phyloP scores from a whole-genome alignment of 2,797 vertebrate genomes.

The Gobionotothen gibberifrons region DNA sequence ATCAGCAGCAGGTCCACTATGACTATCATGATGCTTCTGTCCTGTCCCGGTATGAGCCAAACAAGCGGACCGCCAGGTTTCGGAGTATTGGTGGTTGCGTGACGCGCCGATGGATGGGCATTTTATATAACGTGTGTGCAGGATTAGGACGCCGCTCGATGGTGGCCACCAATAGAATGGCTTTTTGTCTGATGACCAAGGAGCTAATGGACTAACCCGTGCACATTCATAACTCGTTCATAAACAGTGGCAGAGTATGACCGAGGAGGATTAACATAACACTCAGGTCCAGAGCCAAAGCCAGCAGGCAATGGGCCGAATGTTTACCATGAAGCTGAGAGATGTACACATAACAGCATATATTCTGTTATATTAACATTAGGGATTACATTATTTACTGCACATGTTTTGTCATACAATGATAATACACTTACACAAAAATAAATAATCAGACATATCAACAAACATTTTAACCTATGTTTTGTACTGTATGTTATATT shows the following conservation, averaged over 20 bases:
- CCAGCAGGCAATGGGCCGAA: not conserved
- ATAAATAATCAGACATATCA: too few relatives aligned
- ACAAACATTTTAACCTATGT: too few relatives aligned
- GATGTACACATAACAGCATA: not conserved
- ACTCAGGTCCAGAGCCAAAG: not conserved
- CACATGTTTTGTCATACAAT: too few relatives aligned
- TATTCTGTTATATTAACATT: not conserved
- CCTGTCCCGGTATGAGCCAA: not conserved
- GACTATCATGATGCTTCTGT: slow-evolving; percentile 62
- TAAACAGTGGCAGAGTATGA: slow-evolving; percentile 11
- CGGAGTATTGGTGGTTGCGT: not conserved
- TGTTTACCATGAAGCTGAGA: not conserved
- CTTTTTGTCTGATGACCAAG: slow-evolving; percentile 59
- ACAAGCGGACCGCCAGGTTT: slow-evolving; percentile 1
- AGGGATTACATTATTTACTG: not conserved
- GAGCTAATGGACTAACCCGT: slow-evolving; percentile 26
- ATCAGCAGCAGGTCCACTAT: slow-evolving; percentile 78
- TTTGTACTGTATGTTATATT: too few relatives aligned
- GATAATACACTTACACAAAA: too few relatives aligned
- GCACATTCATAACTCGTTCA: slow-evolving; percentile 47
- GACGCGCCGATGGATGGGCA: slow-evolving; percentile 38
- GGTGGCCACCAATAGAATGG: slow-evolving; percentile 56
- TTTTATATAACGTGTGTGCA: slow-evolving; percentile 75
- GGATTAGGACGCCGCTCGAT: slow-evolving; percentile 66
- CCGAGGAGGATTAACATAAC: slow-evolving; percentile 38